Base-by-base conservation (phyloP, 1,140 invertebrate species). In the Eriocheir sinensis region DNA sequence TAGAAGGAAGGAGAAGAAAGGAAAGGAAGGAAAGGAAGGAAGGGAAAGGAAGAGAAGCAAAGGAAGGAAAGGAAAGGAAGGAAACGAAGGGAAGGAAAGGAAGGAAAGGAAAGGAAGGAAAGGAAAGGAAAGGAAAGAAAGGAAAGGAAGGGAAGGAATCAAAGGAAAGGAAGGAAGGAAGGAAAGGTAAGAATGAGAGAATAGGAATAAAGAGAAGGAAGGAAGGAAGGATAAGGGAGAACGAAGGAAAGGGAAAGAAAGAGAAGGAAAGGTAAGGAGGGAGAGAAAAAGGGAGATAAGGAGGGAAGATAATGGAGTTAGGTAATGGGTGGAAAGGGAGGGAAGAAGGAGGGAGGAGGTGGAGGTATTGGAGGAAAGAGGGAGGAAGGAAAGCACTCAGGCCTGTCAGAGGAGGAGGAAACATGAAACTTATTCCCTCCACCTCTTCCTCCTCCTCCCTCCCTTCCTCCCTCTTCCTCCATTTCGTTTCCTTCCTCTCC, bases 51-150 rank as follows among this genome's bases (percentile, higher is more conserved):
- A 32, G 44, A 32, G 48, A 60, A 3, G 32, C 2, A 72, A 53
- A 91, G 40, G 27, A 44, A 91, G 48, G 53, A 53, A 53, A 41
- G 48, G 44, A 53, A 41, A 90, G 89, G 40, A 40, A 90, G 44
- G 30, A 41, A 90, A 30, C 30, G 89, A 90, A 41, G 53, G 89
- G 48, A 48, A 53, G 85, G 36, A 38, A 88, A 48, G 27, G 89
- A 38, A 38, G 8, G 34, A 53, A 30, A 53, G 40, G 34, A 30
- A 90, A 21, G n/a, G 30, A 9, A 41, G n/a, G 44, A 90, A 17
- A 90, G 48, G 48, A 0, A 6, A 12, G 15, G 40, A 53, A 32
- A 2, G 12, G 12, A n/a, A 30, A n/a, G 6, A 32, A 27, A 60
- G 21, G 89, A 21, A 60, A n/a, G 4, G 0, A 48, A 30, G 89